Evolutionary conservation across 30 jellyfish, hydroid and myxozoan species (phyloP).

Genomic region (Turritopsis rubra): DNA sequence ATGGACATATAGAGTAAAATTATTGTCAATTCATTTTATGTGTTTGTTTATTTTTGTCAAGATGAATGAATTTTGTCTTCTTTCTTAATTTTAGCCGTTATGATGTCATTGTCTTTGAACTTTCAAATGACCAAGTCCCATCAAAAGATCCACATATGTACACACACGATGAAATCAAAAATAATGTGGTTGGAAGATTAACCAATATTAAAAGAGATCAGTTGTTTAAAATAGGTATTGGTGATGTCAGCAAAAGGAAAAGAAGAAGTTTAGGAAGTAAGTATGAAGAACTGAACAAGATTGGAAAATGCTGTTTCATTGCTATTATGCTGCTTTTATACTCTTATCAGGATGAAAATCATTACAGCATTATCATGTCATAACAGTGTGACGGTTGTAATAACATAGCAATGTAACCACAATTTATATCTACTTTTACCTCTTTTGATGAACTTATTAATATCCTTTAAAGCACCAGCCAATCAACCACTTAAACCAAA

Average conservation of each 20-base stretch:
- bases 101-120: neutral
- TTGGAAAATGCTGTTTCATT: no score
- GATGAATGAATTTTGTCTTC: neutral
- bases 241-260: slow-evolving; percentile 2
- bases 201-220: neutral
- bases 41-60: no score
- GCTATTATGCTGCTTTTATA: no score
- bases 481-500: neutral
- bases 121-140: neutral
- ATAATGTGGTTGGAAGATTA: slow-evolving; percentile 1
- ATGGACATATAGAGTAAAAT: no score
- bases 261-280: slow-evolving; percentile 2
- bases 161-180: neutral
- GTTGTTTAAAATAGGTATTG: slow-evolving; percentile 11
- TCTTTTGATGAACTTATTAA: no score
- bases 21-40: no score
- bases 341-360: no score
- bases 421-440: no score
- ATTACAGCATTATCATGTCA: no score
- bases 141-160: neutral
- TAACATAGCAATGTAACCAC: no score
- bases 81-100: neutral
- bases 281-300: no score
- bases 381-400: no score
- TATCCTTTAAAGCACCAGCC: neutral